phyloP scores from a whole-genome alignment of 2,113 vertebrate genomes.

The Pterophyllum scalare region DNA sequence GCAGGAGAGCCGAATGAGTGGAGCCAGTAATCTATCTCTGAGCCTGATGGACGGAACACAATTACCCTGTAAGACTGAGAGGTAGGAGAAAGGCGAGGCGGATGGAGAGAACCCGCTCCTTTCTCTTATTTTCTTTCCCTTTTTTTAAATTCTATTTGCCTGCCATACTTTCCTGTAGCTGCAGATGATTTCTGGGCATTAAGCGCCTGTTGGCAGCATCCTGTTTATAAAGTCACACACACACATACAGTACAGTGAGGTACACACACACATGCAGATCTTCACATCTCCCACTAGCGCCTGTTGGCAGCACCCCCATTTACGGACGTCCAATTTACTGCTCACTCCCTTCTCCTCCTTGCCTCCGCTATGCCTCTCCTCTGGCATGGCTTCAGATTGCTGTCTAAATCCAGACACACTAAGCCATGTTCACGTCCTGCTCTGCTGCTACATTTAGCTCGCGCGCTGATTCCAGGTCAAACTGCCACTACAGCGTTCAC shows the following conservation, averaged over 20 bases:
- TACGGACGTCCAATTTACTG: slow-evolving; percentile 63
- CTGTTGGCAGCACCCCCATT: slow-evolving; percentile 65
- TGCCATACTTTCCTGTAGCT: slow-evolving; percentile 63
- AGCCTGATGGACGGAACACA: slow-evolving; percentile 77
- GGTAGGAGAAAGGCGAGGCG: slow-evolving; percentile 25
- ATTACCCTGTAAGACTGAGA: slow-evolving; percentile 62
- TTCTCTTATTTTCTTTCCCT: background rate
- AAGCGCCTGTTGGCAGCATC: slow-evolving; percentile 72
- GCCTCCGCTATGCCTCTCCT: slow-evolving; percentile 33
- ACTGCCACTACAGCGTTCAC: slow-evolving; percentile 14
- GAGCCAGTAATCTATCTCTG: slow-evolving; percentile 73
- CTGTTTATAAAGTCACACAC: slow-evolving; percentile 50
- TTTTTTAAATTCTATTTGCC: slow-evolving; percentile 25
- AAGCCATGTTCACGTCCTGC: slow-evolving; percentile 60
- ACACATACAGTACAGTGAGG: slow-evolving; percentile 12
- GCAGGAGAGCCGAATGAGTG: slow-evolving; percentile 64
- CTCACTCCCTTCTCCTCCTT: slow-evolving; percentile 39
- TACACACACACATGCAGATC: slow-evolving; percentile 27
- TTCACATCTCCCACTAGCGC: slow-evolving; percentile 45
- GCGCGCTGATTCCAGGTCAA: slow-evolving; percentile 60
- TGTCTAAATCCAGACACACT: slow-evolving; percentile 69
- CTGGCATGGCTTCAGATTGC: slow-evolving; percentile 58
- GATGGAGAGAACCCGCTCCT: background rate
- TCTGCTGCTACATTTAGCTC: slow-evolving; percentile 66
- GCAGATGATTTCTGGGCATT: slow-evolving; percentile 75